phyloP scores from a whole-genome alignment of 2,888 invertebrate species.

The Ernsta delagoae region DNA sequence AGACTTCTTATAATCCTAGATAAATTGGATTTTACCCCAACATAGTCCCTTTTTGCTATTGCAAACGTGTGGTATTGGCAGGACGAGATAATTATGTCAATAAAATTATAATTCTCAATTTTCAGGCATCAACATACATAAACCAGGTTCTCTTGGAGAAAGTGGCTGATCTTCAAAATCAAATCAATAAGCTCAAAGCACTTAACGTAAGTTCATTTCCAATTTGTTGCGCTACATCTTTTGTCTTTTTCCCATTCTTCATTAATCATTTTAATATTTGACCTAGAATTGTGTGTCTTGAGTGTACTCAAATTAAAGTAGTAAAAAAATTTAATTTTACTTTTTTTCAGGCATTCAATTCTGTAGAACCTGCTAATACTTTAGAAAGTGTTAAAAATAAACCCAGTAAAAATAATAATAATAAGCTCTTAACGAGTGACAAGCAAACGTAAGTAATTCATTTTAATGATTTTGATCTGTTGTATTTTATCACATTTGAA shows the following conservation, averaged over 20 bases:
- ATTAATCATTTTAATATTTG: too few relatives aligned
- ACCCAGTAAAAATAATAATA: not conserved
- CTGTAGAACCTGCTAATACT: not conserved
- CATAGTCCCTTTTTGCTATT: too few relatives aligned
- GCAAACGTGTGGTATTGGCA: too few relatives aligned
- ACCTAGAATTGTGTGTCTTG: too few relatives aligned
- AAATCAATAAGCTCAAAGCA: constrained; percentile 54
- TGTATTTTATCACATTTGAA: not conserved
- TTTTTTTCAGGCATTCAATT: not conserved
- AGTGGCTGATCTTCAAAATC: constrained; percentile 58
- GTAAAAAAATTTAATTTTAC: not conserved
- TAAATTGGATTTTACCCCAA: too few relatives aligned
- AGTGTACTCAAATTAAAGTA: too few relatives aligned
- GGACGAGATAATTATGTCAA: too few relatives aligned
- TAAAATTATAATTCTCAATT: not conserved
- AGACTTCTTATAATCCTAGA: too few relatives aligned
- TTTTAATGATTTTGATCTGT: not conserved
- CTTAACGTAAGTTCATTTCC: constrained; percentile 47
- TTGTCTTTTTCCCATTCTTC: too few relatives aligned
- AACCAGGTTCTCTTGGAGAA: constrained; percentile 44
- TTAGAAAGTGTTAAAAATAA: not conserved
- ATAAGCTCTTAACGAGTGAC: not conserved
- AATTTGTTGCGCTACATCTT: too few relatives aligned
- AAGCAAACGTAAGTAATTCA: not conserved
- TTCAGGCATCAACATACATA: constrained; percentile 19